These are phyloP conservation scores for Spatulosminthurus flaviceps DNA, from an alignment of 2,888 invertebrate species.

Conservation along the genomic window DNA sequence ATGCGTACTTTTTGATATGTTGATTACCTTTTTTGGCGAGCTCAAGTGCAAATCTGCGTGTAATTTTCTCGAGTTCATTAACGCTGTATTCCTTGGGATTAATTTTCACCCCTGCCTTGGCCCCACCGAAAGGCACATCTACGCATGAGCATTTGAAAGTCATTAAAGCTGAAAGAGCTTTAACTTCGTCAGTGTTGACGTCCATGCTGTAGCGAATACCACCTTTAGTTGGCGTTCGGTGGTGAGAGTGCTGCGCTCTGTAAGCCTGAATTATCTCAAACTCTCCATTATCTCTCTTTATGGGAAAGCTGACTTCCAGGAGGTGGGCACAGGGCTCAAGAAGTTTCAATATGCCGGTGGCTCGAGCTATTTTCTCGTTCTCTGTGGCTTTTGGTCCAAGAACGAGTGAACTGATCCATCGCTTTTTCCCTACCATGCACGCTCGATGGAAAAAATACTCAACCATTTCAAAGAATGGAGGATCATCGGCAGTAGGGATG, in stretches of 20 bases:
- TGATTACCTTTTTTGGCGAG: slow-evolving; percentile 96
- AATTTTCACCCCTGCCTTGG: slow-evolving; percentile 94
- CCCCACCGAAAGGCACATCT: slow-evolving; percentile 98
- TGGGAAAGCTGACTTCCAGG: slow-evolving; percentile 92
- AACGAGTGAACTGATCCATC: slow-evolving; percentile 68
- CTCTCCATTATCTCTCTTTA: slow-evolving; percentile 94
- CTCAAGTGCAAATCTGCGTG: slow-evolving; percentile 92
- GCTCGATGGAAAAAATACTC: slow-evolving; percentile 98
- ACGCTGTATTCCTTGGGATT: slow-evolving; percentile 92
- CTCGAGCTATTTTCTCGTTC: slow-evolving; percentile 91
- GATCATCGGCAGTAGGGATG: slow-evolving; percentile 81
- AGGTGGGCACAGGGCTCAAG: slow-evolving; percentile 98
- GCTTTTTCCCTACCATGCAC: slow-evolving; percentile 69
- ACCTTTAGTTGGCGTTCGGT: slow-evolving; percentile 98
- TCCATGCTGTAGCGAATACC: slow-evolving; percentile 95
- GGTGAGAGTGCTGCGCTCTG: slow-evolving; percentile 96
- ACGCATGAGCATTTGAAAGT: slow-evolving; percentile 99
- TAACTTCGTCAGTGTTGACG: slow-evolving; percentile 92
- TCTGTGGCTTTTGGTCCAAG: slow-evolving; percentile 72
- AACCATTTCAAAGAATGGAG: slow-evolving; percentile 96
- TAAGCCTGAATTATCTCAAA: slow-evolving; percentile 95
- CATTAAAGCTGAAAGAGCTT: slow-evolving; percentile 96
- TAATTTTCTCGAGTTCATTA: slow-evolving; percentile 95
- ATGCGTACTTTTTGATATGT: too few species aligned
- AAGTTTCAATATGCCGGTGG: slow-evolving; percentile 91